Evolutionary conservation across 2,888 invertebrate species (phyloP), one percentile per base, ranked within the genome.

Genomic region (Lordiphosa fenestrarum): DNA sequence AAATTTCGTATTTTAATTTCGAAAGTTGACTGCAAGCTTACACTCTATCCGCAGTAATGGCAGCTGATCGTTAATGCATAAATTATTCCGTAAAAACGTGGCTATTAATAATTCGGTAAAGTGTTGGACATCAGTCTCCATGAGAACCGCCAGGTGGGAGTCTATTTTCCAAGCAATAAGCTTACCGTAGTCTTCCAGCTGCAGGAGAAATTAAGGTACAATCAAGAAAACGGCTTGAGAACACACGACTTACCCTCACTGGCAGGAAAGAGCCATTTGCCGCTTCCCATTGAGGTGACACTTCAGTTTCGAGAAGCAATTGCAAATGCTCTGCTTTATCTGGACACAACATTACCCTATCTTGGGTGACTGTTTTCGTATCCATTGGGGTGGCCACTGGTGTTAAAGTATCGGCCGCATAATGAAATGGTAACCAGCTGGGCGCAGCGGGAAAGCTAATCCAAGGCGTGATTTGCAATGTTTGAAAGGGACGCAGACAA

Each of bases 111-210:
- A 91, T 78, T 89, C 85, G 62, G 94, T 93, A 44, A 96, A 91
- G 78, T 94, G 92, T 82, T 94, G 93, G 73, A 95, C 91, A 86
- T 95, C 95, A 41, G 95, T 94, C 88, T 94, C 94, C 54, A 96
- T 82, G 63, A 96, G 92, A 69, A 95, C 91, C 49, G 94, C 94
- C 81, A 96, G 92, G 86, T 93, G 92, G 67, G 94, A 93, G 50
- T 93, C 92, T 50, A 93, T 93, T 84, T 93, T 94, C 96, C 96
- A 96, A 25, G 95, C 95, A 54, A 94, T 91, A 46, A 94, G 92
- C 85, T 93, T 92, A 54, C 96, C 96, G 88, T 94, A 94, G 80
- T 94, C 92, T 86, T 95, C 95, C 81, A 96, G 39, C 39, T 37
- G 23, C 6, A 23, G 6, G 23, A 23, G 6, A 23, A 23, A 5